A percentile compares a stretch with the other conserved stretches of the same genome.
These are phyloP conservation scores for Machimus rusticus DNA, from an alignment of 2,888 invertebrate species.

Conservation along the genomic window DNA sequence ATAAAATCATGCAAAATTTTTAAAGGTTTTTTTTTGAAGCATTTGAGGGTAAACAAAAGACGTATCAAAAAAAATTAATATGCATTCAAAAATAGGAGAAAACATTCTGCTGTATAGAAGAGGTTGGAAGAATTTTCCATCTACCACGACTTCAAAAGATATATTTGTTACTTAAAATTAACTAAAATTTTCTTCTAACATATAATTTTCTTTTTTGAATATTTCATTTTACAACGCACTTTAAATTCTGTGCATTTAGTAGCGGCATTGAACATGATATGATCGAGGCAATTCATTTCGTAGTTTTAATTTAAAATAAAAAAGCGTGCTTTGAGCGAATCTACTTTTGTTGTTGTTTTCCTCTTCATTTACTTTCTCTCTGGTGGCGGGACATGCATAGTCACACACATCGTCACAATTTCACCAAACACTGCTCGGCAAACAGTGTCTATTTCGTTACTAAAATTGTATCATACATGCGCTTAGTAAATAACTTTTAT, in stretches of 20 bases:
- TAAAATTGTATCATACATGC: constrained; percentile 29
- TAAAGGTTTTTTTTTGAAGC: too few species aligned
- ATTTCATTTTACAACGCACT: not conserved
- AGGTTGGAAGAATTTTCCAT: not conserved
- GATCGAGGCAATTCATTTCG: not conserved
- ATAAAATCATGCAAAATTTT: too few species aligned
- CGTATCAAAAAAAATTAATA: too few species aligned
- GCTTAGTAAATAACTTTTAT: constrained; percentile 33
- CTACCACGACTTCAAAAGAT: too few species aligned
- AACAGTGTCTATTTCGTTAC: not conserved
- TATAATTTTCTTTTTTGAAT: not conserved
- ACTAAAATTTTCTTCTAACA: not conserved
- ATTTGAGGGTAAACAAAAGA: too few species aligned
- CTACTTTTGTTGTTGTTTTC: constrained; percentile 34
- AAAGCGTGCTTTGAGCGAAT: not conserved
- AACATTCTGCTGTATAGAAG: not conserved
- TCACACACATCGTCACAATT: constrained; percentile 1
- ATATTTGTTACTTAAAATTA: not conserved
- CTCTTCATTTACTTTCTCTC: not conserved
- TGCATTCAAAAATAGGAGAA: too few species aligned
- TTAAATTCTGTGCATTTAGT: not conserved
- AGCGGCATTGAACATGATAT: not conserved
- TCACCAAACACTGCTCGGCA: not conserved
- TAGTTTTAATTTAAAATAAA: not conserved
- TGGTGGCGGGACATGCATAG: constrained; percentile 19